Conservation (phyloP, 2,888 invertebrate genomes). For the Mythimna pallens region DNA sequence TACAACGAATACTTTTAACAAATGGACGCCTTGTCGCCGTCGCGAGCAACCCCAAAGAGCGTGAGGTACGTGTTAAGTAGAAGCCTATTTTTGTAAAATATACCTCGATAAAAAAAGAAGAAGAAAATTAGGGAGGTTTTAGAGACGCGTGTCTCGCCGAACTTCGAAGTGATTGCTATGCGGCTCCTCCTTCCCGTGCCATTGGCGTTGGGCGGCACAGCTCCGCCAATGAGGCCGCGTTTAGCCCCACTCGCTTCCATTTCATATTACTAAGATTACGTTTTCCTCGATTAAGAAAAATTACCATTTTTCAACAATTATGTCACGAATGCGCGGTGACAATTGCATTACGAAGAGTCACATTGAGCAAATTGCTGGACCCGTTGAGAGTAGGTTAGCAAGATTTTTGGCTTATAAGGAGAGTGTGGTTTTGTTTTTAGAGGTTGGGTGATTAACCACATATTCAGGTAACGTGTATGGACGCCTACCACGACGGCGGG, state of each 20-base stretch:
- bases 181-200: slow-evolving; percentile 86
- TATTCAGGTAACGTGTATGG: slow-evolving; percentile 59
- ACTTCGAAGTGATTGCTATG: slow-evolving; percentile 79
- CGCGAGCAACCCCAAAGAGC: background rate
- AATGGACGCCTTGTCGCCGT: background rate
- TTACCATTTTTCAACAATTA: slow-evolving; percentile 67
- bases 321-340: slow-evolving; percentile 25
- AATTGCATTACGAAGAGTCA: slow-evolving; percentile 6
- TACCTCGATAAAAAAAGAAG: slow-evolving; percentile 58
- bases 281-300: slow-evolving; percentile 80
- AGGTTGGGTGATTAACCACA: slow-evolving; percentile 45
- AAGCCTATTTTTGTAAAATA: slow-evolving; percentile 66
- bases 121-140: slow-evolving; percentile 76
- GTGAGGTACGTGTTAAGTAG: slow-evolving; percentile 30
- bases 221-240: slow-evolving; percentile 84
- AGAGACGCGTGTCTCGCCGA: slow-evolving; percentile 80
- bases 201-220: slow-evolving; percentile 83
- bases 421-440: slow-evolving; percentile 26
- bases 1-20: background rate
- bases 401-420: slow-evolving; percentile 19
- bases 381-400: background rate
- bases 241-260: slow-evolving; percentile 82
- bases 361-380: background rate
- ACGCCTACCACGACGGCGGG: slow-evolving; percentile 63
- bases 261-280: slow-evolving; percentile 78